Base-by-base conservation (phyloP, 2,888 invertebrate species). In the Pheosia gnoma region DNA sequence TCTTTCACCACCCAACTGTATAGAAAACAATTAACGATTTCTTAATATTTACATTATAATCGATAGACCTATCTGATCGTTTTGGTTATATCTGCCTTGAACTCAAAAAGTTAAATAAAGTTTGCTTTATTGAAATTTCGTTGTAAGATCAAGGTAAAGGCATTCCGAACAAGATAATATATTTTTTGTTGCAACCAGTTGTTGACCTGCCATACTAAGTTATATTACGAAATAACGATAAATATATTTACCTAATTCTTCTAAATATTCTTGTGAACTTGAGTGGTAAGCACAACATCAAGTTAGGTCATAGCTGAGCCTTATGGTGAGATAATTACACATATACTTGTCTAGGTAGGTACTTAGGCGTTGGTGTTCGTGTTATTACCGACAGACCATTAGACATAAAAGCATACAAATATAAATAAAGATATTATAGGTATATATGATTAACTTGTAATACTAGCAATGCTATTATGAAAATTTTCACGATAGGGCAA, bases 1-100 rank as follows among this genome's bases (percentile, higher is more conserved):
- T 74, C 69, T 74, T 66, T 71, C 65, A 55, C 70, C 70, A 75
- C 77, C 68, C 71, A 77, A 78, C 78, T 51, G 63, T 68, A 70
- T 66, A 59, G 65, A 68, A 61, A 71, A 71, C 63, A 71, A 72
- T 70, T 63, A 67, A 72, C 68, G 57, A 62, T 77, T 72, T 72
- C 68, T 61, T 70, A 67, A 70, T 69, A 63, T 60, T 38, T 38
- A 9, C 43, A 43, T 10, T 52, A 58, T 65, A 59, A 59, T 25
- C 25, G 25, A 25, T 62, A 59, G 60, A 71, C 56, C 57, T 51
- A 61, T 61, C 51, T 59, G 57, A 43, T 38, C 58, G 57, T 58
- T 66, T 68, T 63, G 59, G 63, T 61, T 59, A 57, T 39, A 63
- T 60, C 65, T 58, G 53, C 75, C 74, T 77, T 74, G 72, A 71